Conservation (phyloP, 2,113 vertebrate species). For the pig (Sus scrofa) region T2T-Sscrofa CM000822.6:65980001-65980500, state of each 20-base stretch:
- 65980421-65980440: not conserved
- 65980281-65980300: not conserved
- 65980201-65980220: not conserved
- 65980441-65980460: not conserved
- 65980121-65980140: not conserved
- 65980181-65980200: not conserved
- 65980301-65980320: not conserved
- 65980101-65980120: not conserved
- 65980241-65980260: not conserved
- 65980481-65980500: not conserved
- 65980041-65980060: not conserved
- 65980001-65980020: not conserved
- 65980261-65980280: not conserved
- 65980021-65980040: not conserved
- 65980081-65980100: not conserved
- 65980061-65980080: not conserved
- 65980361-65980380: not conserved
- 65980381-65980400: not conserved
- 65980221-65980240: not conserved
- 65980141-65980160: not conserved
- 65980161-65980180: not conserved
- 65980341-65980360: not conserved
- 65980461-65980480: not conserved
- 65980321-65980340: not conserved
- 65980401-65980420: not conserved